Base-by-base conservation (phyloP, 1,140 invertebrate genomes). In the Grapholita molesta region DNA sequence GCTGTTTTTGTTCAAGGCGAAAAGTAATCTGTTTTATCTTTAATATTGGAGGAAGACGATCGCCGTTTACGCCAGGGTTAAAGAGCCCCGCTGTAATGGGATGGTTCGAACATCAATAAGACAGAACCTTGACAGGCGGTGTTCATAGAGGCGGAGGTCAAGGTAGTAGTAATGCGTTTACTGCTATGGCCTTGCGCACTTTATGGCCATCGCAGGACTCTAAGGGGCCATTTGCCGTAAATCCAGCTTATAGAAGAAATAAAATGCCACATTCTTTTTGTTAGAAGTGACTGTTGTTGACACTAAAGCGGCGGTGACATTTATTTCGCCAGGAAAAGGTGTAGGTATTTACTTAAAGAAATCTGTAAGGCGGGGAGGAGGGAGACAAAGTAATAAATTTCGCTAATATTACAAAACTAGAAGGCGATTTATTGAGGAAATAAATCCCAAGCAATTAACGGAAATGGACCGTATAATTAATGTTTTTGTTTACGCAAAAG, bases 131-230 rank as follows among this genome's bases (percentile, higher is more conserved):
- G 81, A 84, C 64, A 71, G 70, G 33, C 42, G 66, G 64, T 74
- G 32, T 65, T 65, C 64, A 73, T 71, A 73, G 55, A 66, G 66
- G 69, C 66, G 32, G 75, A 73, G 85, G 84, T 86, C 82, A 88
- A 87, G 83, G 86, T 76, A 71, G 66, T 65, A 53, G 65, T 79
- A 80, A 83, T 76, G 72, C 70, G 76, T 82, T 88, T 82, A 86
- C 72, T 70, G 75, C 77, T 73, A 70, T 68, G 76, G 72, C 75
- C 74, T 72, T 69, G 75, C 70, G 76, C 77, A 82, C 74, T 81
- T 86, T 85, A 82, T 80, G 78, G 82, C 74, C 82, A 76, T 81
- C 75, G 71, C 67, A n/a, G 66, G 69, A 61, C 75, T 38, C 77
- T 55, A 61, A 78, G 77, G 55, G 76, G 24, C 64, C 61, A 38